Percentiles rank a stretch among this genome's conserved stretches.
Evolutionary conservation across 2,113 vertebrate genomes (phyloP).

Genomic region (Vireo altiloquus): DNA sequence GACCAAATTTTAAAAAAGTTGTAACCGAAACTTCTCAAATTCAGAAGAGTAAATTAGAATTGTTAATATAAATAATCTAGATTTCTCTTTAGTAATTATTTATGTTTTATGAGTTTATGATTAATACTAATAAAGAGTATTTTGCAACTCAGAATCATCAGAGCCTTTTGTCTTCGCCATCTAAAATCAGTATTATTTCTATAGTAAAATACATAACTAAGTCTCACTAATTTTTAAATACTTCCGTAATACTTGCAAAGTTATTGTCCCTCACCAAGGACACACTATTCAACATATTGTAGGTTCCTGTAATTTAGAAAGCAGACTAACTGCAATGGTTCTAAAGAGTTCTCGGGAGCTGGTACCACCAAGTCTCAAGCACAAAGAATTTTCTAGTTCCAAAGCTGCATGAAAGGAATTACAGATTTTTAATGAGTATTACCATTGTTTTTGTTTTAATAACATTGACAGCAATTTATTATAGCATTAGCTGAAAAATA

Average conservation of each 20-base stretch:
- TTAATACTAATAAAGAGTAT: background rate
- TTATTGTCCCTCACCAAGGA: background rate
- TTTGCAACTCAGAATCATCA: background rate
- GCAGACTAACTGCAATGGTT: background rate
- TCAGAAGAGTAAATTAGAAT: background rate
- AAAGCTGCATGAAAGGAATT: constrained; percentile 14
- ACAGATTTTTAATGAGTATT: background rate
- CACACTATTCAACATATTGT: background rate
- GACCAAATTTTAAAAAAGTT: background rate
- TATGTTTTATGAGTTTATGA: background rate
- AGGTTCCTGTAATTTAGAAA: constrained; percentile 4
- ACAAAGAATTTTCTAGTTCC: background rate
- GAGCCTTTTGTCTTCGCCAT: background rate
- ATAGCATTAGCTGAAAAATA: constrained; percentile 8
- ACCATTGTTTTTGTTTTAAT: background rate
- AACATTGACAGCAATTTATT: constrained; percentile 2
- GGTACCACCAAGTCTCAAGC: background rate
- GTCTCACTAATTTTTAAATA: background rate
- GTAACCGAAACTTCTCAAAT: background rate
- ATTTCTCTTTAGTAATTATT: background rate
- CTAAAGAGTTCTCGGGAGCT: background rate
- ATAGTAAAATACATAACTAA: background rate
- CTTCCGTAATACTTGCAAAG: background rate
- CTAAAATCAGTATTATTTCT: background rate
- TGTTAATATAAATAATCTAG: background rate